Evolutionary conservation across 2,888 invertebrate genomes (phyloP), one percentile per base, ranked within the genome.

Genomic region (Miltochrista miniata): DNA sequence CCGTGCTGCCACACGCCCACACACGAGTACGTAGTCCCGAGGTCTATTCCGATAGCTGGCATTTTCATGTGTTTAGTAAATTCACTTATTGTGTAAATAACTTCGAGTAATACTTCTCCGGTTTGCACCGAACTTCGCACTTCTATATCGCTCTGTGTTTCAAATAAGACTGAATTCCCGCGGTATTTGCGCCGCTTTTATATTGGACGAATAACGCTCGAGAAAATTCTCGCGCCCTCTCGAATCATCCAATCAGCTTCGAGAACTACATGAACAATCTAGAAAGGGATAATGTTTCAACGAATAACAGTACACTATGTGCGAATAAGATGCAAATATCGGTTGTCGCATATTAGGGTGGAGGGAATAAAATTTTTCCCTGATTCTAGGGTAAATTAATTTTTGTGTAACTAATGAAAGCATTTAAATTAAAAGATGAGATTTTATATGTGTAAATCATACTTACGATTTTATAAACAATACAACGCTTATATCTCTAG

Each of bases 401-500:
- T n/a, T n/a, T n/a, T n/a, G n/a, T n/a, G 14, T n/a, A 38, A 11
- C n/a, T 0, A 38, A 38, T 0, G 8, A 1, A n/a, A 38, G 18
- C 11, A 38, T 4, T 38, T 5, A 18, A 7, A 24, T 24, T 24
- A 4, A 24, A 24, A 24, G n/a, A n/a, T n/a, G n/a, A n/a, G n/a
- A n/a, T n/a, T n/a, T 14, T 14, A n/a, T n/a, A n/a, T n/a, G n/a
- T n/a, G n/a, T n/a, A n/a, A n/a, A n/a, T n/a, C n/a, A n/a, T n/a
- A n/a, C n/a, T n/a, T n/a, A n/a, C n/a, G n/a, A n/a, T n/a, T n/a
- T n/a, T n/a, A n/a, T n/a, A n/a, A n/a, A n/a, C n/a, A n/a, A n/a
- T n/a, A n/a, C n/a, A n/a, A n/a, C n/a, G n/a, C n/a, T 59, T n/a
- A 42, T 44, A 8, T 48, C 30, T 13, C 44, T 55, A 7, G 53